These are phyloP conservation scores for Odontamblyopus rebecca DNA, from an alignment of 2,797 vertebrate species.

Conservation along the genomic window DNA sequence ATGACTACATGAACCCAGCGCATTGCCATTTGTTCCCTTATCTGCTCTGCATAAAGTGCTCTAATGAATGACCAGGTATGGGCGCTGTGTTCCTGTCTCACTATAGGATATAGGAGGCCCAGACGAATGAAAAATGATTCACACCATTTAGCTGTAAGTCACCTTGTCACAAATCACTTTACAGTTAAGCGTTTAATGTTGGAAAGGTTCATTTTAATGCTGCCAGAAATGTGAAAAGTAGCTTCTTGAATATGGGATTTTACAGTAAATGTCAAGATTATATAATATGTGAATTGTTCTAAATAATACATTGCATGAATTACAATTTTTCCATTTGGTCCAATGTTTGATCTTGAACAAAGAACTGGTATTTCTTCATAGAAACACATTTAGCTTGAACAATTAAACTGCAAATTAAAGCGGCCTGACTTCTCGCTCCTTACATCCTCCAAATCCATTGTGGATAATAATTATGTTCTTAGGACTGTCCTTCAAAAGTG, in stretches of 20 bases:
- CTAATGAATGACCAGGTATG: constrained; percentile 48
- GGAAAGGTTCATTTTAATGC: not conserved
- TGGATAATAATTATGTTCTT: not conserved
- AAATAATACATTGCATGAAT: constrained; percentile 1
- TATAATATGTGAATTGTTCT: not conserved
- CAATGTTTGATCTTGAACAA: not conserved
- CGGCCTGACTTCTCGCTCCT: not conserved
- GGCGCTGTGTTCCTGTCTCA: constrained; percentile 2
- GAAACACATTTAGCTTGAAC: not conserved
- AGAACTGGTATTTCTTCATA: not conserved
- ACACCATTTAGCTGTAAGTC: constrained; percentile 22
- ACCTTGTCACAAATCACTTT: constrained; percentile 4
- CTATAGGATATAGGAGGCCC: constrained; percentile 9
- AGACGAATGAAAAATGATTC: constrained; percentile 20
- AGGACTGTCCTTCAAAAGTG: not conserved
- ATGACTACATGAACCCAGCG: constrained; percentile 53
- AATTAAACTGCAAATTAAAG: not conserved
- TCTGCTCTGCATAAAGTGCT: constrained; percentile 49
- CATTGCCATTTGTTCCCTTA: constrained; percentile 54
- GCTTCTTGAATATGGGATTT: not conserved
- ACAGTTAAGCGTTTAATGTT: not conserved
- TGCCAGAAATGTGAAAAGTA: not conserved
- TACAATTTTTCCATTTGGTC: not conserved
- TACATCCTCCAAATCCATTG: not conserved
- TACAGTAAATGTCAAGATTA: not conserved